Evolutionary conservation across 2,797 vertebrate species (phyloP), one percentile per base, ranked within the genome.

Genomic region (Anolis apletophallus): DNA sequence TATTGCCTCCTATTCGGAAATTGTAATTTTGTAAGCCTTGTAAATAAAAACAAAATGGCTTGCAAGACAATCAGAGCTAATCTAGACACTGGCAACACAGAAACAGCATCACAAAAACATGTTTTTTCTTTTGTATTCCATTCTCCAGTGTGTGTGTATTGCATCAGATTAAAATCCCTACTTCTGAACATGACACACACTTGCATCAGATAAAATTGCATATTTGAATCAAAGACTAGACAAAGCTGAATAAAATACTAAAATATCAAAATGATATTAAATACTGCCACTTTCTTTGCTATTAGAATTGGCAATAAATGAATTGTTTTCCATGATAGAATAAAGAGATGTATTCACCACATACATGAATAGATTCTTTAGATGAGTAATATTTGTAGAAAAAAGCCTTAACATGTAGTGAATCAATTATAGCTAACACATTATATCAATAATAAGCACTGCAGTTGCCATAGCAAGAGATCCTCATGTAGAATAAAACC

Each of bases 391-490:
- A 73, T 76, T 86, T 93, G 88, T 90, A 92, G 86, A 91, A 32
- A 81, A 87, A 90, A 84, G 87, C 61, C 91, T 89, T 92, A 90
- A 95, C 91, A 91, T 80, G 64, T 90, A 93, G 94, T 83, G 93
- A 91, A 94, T 87, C 93, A 94, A 91, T 93, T 93, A 83, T 84
- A 93, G 88, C 12, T 84, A 90, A 82, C 73, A 81, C 86, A n/a
- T 88, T 90, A 89, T 85, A 91, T 88, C 94, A 95, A 88, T 91
- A 93, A 91, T 85, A 90, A 91, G 80, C 86, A 87, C 54, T 91
- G 88, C 79, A 91, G 96, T 96, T 97, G 91, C 95, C 93, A 95
- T 95, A 94, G 95, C 55, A 94, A 91, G 87, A 88, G 76, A 88
- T 94, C 85, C 87, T 85, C 90, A 88, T 69, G 86, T 90, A 93